These are phyloP conservation scores for Eristalinus sepulchralis DNA, from an alignment of 2,888 invertebrate genomes.

Conservation along the genomic window DNA sequence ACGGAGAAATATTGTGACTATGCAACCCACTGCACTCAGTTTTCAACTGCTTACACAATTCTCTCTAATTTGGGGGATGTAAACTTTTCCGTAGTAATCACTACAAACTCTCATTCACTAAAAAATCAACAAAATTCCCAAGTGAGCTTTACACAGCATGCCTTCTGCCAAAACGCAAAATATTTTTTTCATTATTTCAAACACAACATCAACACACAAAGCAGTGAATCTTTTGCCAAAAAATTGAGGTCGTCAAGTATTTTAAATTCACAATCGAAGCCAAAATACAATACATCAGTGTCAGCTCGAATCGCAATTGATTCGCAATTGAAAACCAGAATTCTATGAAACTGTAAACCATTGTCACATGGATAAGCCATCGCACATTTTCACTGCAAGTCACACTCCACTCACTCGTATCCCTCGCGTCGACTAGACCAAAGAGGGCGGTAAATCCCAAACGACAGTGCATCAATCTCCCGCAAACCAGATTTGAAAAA, in stretches of 20 bases:
- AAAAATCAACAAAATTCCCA: too few relatives aligned
- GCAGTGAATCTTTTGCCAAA: background rate
- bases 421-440: background rate
- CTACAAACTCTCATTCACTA: too few relatives aligned
- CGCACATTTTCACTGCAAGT: conserved; percentile 4
- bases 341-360: conserved; percentile 7
- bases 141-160: too few relatives aligned
- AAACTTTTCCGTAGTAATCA: too few relatives aligned
- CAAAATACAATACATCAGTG: conserved; percentile 8
- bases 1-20: too few relatives aligned
- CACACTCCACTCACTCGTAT: background rate
- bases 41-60: too few relatives aligned
- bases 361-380: conserved; percentile 7
- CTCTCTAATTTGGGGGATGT: too few relatives aligned
- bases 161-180: background rate
- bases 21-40: too few relatives aligned
- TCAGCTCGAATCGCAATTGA: conserved; percentile 1
- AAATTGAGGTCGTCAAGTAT: background rate
- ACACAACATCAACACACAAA: background rate
- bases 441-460: background rate
- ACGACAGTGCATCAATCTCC: conserved; percentile 22
- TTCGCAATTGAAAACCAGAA: conserved; percentile 2
- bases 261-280: conserved; percentile 11
- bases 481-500: conserved; percentile 4
- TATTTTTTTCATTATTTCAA: background rate